A percentile compares a stretch with the other conserved stretches of the same genome.
These are phyloP conservation scores for Ochotona princeps DNA, from an alignment of 2,113 vertebrate genomes.

Conservation along the genomic window DNA sequence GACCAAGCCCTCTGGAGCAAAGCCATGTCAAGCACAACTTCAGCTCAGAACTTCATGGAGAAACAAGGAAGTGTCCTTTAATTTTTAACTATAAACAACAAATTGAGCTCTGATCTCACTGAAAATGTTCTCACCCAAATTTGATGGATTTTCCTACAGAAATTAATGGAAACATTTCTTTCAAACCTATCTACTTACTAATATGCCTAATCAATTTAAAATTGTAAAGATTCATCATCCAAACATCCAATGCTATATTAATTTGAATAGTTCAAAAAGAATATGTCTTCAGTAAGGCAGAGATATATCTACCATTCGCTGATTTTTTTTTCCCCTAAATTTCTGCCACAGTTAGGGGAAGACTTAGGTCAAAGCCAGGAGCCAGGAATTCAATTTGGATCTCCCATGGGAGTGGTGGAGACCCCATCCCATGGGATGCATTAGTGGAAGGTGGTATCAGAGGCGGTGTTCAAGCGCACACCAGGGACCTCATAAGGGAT, in stretches of 20 bases:
- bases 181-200: conserved; percentile 33
- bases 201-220: background rate
- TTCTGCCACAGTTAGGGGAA: too few relatives aligned
- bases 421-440: too few relatives aligned
- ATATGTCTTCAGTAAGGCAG: background rate
- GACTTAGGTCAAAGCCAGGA: too few relatives aligned
- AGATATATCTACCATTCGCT: too few relatives aligned
- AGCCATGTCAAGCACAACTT: conserved; percentile 30
- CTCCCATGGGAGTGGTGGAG: too few relatives aligned
- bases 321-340: too few relatives aligned
- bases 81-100: conserved; percentile 28
- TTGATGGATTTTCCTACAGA: background rate
- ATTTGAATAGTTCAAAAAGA: conserved; percentile 15
- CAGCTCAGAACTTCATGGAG: background rate
- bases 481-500: too few relatives aligned
- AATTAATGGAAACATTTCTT: background rate
- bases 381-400: too few relatives aligned
- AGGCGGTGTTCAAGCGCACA: too few relatives aligned
- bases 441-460: too few relatives aligned
- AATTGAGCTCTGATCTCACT: conserved; percentile 16
- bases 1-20: background rate
- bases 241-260: conserved; percentile 38
- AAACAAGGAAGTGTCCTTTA: background rate
- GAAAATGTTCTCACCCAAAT: conserved; percentile 41
- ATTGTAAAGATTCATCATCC: background rate